Percentiles rank a stretch among this genome's conserved stretches.
Conservation (phyloP, 1,140 invertebrate genomes). For the Archegozetes longisetosus region DNA sequence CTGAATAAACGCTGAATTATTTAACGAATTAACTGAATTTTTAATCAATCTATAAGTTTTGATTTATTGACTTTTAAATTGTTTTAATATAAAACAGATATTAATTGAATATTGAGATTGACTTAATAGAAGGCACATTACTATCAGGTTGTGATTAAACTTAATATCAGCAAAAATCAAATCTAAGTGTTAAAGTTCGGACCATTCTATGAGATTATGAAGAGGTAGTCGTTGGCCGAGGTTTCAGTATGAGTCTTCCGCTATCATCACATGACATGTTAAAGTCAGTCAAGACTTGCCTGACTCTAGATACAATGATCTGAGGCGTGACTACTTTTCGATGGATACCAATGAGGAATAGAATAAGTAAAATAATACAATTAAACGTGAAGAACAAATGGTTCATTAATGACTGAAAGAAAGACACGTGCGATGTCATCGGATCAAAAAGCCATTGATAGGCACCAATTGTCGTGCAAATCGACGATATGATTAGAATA, state of each 20-base stretch:
- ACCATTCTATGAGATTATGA: too few relatives aligned
- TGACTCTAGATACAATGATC: slow-evolving; percentile 77
- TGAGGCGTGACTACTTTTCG: slow-evolving; percentile 86
- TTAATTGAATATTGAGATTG: too few relatives aligned
- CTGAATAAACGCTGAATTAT: too few relatives aligned
- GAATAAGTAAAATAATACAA: slow-evolving; percentile 58
- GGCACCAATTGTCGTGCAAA: slow-evolving; percentile 76
- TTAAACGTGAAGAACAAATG: slow-evolving; percentile 93
- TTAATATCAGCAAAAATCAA: too few relatives aligned
- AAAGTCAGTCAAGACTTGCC: slow-evolving; percentile 77
- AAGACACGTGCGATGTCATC: slow-evolving; percentile 58
- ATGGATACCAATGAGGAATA: slow-evolving; percentile 83
- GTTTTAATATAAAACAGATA: too few relatives aligned
- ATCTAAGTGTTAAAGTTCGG: too few relatives aligned
- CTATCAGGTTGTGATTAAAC: too few relatives aligned
- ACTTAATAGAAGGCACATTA: too few relatives aligned
- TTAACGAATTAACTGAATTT: too few relatives aligned
- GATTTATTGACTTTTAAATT: too few relatives aligned
- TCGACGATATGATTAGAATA: slow-evolving; percentile 58
- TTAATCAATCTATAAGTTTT: too few relatives aligned
- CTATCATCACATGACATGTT: slow-evolving; percentile 97
- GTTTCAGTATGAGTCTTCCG: slow-evolving; percentile 73
- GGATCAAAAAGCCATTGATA: slow-evolving; percentile 90
- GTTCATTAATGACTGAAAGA: slow-evolving; percentile 76
- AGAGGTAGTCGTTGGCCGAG: slow-evolving; percentile 36